Conservation (phyloP, 2,113 vertebrate genomes). For the Caretta caretta region DNA sequence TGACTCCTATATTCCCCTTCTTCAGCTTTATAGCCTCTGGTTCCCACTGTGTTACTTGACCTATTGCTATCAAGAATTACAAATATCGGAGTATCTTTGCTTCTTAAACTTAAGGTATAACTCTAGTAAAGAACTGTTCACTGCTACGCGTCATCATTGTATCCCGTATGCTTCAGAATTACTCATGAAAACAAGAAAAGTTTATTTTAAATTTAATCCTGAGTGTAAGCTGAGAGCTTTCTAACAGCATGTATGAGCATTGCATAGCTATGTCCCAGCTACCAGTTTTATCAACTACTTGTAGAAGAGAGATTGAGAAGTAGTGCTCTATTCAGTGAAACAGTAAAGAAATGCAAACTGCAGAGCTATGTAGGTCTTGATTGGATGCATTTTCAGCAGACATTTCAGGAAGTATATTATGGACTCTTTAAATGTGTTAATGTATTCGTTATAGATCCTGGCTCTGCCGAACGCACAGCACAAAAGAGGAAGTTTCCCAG, state of each 20-base stretch:
- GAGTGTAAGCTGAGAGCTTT: background rate
- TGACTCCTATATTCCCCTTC: background rate
- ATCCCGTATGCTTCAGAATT: background rate
- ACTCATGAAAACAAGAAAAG: background rate
- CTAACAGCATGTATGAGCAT: background rate
- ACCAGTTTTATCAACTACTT: background rate
- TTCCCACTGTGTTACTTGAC: background rate
- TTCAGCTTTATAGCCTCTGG: background rate
- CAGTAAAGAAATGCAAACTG: background rate
- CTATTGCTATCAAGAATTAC: background rate
- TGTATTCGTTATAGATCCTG: slow-evolving; percentile 86
- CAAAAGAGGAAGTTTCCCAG: slow-evolving; percentile 95
- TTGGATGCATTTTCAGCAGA: accelerated
- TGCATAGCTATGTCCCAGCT: background rate
- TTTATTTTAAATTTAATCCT: background rate
- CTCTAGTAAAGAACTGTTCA: background rate
- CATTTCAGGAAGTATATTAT: background rate
- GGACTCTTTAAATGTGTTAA: background rate
- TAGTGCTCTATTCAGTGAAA: background rate
- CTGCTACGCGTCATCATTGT: background rate
- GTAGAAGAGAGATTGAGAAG: background rate
- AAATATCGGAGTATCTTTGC: background rate
- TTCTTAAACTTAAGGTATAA: background rate
- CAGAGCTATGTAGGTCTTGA: background rate
- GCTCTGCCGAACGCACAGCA: slow-evolving; percentile 88